Evolutionary conservation across 2,797 vertebrate species (phyloP).

Genomic region (Enteromius paludinosus): DNA sequence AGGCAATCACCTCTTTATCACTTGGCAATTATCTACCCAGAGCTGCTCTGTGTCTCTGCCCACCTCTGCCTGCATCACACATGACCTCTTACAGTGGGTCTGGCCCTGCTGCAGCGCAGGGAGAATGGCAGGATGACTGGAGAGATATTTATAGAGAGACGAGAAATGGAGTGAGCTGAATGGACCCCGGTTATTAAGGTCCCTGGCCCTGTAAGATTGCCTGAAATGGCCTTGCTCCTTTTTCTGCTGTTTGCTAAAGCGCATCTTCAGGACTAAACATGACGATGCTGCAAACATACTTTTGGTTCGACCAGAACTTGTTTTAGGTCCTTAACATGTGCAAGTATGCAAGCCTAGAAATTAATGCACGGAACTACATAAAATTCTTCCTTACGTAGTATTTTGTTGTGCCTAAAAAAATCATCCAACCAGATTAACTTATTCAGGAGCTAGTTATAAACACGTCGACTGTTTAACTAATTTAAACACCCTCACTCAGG

Average conservation of each 20-base stretch:
- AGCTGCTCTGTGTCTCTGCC: conserved; percentile 77
- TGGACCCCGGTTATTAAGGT: conserved; percentile 60
- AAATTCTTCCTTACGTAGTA: background rate
- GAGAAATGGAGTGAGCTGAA: conserved; percentile 47
- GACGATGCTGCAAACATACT: conserved; percentile 5
- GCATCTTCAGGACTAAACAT: conserved; percentile 52
- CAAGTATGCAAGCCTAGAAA: background rate
- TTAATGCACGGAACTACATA: background rate
- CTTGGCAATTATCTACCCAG: conserved; percentile 84
- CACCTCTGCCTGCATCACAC: conserved; percentile 72
- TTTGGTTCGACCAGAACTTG: background rate
- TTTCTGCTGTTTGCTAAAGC: conserved; percentile 49
- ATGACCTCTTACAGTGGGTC: conserved; percentile 73
- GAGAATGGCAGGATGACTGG: conserved; percentile 23
- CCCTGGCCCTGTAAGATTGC: conserved; percentile 55
- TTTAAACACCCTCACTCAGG: too few species aligned
- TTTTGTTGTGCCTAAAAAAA: background rate
- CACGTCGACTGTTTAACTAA: too few species aligned
- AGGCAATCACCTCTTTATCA: conserved; percentile 87
- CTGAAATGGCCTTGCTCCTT: conserved; percentile 46
- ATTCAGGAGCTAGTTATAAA: too few species aligned
- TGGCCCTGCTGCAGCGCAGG: conserved; percentile 41
- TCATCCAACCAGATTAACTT: background rate
- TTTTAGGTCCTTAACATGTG: background rate
- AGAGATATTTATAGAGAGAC: conserved; percentile 49